phyloP scores from a whole-genome alignment of 2,888 invertebrate species.

The Ophion costatus region DNA sequence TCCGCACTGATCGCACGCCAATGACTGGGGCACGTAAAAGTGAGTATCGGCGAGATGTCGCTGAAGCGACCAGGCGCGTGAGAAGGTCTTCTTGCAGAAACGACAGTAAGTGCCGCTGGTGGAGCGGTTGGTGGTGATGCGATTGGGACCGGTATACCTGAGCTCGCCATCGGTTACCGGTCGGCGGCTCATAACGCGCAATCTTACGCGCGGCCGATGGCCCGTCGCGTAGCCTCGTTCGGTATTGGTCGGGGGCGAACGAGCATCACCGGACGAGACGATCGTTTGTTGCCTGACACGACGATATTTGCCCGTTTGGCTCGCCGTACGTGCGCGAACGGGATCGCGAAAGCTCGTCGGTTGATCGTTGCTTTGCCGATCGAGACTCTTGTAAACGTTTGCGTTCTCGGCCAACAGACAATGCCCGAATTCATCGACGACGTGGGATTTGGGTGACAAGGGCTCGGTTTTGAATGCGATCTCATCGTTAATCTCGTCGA shows the following conservation, averaged over 20 bases:
- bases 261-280: background rate
- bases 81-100: slow-evolving; percentile 84
- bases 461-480: slow-evolving; percentile 80
- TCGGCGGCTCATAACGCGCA: slow-evolving; percentile 46
- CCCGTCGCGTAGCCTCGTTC: slow-evolving; percentile 2
- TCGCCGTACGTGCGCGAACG: slow-evolving; percentile 9
- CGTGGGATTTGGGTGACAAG: slow-evolving; percentile 76
- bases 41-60: slow-evolving; percentile 84
- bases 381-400: slow-evolving; percentile 12
- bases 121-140: background rate
- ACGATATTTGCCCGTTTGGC: slow-evolving; percentile 18
- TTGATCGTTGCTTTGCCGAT: background rate
- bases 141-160: slow-evolving; percentile 30
- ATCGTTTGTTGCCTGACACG: slow-evolving; percentile 10
- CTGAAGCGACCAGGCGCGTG: slow-evolving; percentile 84
- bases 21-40: slow-evolving; percentile 84
- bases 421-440: slow-evolving; percentile 74
- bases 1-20: slow-evolving; percentile 84
- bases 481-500: slow-evolving; percentile 80
- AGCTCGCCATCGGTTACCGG: slow-evolving; percentile 28
- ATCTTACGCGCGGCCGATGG: slow-evolving; percentile 24
- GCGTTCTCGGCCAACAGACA: slow-evolving; percentile 73
- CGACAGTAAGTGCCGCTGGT: slow-evolving; percentile 80
- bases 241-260: background rate
- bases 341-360: background rate